These are phyloP conservation scores for Drosophila nr. perissopoda DNA, from an alignment of 2,888 invertebrate species.

Conservation along the genomic window DNA sequence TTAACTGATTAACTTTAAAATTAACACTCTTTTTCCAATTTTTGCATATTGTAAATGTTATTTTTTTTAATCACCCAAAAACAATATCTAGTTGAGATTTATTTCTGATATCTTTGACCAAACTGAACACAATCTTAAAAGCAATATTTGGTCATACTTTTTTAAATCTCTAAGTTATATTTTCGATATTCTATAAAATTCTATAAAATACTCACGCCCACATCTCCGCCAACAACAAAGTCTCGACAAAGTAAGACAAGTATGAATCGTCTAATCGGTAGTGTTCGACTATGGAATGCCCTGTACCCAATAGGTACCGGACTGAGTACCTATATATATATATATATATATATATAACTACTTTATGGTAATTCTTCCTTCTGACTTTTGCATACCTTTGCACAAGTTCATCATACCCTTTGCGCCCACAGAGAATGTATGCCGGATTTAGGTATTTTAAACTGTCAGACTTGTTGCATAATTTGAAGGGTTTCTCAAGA, in stretches of 20 bases:
- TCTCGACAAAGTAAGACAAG: neutral
- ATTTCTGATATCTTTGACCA: neutral
- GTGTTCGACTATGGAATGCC: neutral
- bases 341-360: neutral
- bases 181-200: no score
- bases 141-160: neutral
- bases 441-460: neutral
- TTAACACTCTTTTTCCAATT: neutral
- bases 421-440: neutral
- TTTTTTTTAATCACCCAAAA: neutral
- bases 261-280: neutral
- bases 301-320: neutral
- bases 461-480: constrained; percentile 71
- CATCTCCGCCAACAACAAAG: constrained; percentile 6
- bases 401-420: neutral
- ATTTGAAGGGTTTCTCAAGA: constrained; percentile 48
- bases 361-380: neutral
- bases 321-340: neutral
- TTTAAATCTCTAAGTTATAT: neutral
- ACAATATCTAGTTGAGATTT: no score
- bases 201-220: constrained; percentile 15
- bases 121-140: neutral
- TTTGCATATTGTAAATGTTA: neutral
- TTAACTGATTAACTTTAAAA: neutral
- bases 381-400: neutral